Base-by-base conservation (phyloP, 2,888 invertebrate species). In the Alviniconcha strummeri region DNA sequence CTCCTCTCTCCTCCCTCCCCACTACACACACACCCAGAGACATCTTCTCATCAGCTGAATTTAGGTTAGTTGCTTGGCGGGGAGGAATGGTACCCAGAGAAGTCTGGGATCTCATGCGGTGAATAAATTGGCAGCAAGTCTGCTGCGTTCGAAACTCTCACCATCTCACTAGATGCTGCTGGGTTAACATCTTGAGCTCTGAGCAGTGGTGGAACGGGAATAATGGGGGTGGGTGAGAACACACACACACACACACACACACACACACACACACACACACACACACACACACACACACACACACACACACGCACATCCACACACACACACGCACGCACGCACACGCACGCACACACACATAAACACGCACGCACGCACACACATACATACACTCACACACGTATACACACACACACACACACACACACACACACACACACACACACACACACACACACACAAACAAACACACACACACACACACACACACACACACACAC, bases 231-330 rank as follows among this genome's bases (percentile, higher is more conserved):
- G 36, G 36, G 17, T n/a, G n/a, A 15, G 6, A 6, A n/a, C 69
- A 69, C 69, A 69, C 69, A 69, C 69, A 69, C 69, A n/a, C n/a
- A n/a, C 69, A 17, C 69, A 69, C 69, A 69, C 69, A 69, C 69
- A 69, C 69, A 69, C 17, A 69, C 13, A n/a, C 69, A 69, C 69
- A 69, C 69, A n/a, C 69, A n/a, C 69, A n/a, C 69, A 69, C 69
- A 69, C 69, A 69, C 69, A 69, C n/a, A 69, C 69, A 69, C 69
- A 69, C 69, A 4, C 69, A 69, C 69, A 5, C 69, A 69, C 69
- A 5, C n/a, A 69, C 69, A 1, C 6, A 69, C 69, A 5, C 69
- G 6, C n/a, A 1, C 69, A 69, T 7, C 1, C 69, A 69, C 69
- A 69, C 69, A n/a, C n/a, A n/a, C 69, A 69, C 69, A 69, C 4